These are phyloP conservation scores for Microcaecilia unicolor DNA, from an alignment of 2,797 vertebrate species.

Conservation along the genomic window DNA sequence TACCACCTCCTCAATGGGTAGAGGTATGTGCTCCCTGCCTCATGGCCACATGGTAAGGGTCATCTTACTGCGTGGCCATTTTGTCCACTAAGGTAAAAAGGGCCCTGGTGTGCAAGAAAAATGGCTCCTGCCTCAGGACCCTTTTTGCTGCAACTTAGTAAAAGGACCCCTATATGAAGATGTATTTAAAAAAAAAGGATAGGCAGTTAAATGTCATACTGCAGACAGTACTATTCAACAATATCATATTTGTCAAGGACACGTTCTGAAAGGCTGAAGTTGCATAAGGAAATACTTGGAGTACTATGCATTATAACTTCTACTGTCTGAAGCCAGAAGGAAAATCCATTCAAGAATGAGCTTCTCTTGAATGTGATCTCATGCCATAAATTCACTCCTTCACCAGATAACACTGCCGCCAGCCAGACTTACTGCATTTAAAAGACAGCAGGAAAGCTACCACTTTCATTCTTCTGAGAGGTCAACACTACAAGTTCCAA, in stretches of 20 bases:
- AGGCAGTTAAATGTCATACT: background rate
- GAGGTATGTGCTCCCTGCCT: too few relatives aligned
- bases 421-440: too few relatives aligned
- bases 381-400: background rate
- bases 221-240: slow-evolving; percentile 4
- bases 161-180: background rate
- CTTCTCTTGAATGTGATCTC: background rate
- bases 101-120: too few relatives aligned
- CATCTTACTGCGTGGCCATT: too few relatives aligned
- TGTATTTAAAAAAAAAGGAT: slow-evolving; percentile 1
- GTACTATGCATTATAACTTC: slow-evolving; percentile 13
- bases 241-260: background rate
- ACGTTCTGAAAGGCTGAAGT: background rate
- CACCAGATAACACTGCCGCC: background rate
- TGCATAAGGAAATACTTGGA: background rate
- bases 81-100: too few relatives aligned
- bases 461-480: too few relatives aligned
- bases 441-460: too few relatives aligned
- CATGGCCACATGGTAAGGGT: too few relatives aligned
- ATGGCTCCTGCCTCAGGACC: too few relatives aligned
- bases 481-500: too few relatives aligned
- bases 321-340: slow-evolving; percentile 2
- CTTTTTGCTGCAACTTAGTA: too few relatives aligned
- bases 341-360: background rate
- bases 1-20: too few relatives aligned